Conservation (phyloP, 1,140 invertebrate species). For the Proctacanthus coquilletti region DNA sequence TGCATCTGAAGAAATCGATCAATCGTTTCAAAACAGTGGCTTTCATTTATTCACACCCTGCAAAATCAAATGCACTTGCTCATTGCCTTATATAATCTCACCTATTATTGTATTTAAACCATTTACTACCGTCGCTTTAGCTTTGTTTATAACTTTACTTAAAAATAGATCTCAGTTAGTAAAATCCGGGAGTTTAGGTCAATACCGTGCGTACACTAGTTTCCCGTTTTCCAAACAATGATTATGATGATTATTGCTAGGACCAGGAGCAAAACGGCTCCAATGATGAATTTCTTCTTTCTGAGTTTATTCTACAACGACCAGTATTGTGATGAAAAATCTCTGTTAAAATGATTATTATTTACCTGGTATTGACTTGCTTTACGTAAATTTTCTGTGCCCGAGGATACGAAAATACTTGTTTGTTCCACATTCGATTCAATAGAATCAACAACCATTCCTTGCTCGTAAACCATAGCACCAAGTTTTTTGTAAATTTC, state of each 20-base stretch:
- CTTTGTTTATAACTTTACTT: too few species aligned
- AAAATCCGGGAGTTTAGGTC: too few species aligned
- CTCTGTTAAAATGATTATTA: slow-evolving; percentile 12
- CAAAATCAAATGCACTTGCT: too few species aligned
- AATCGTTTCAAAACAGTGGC: too few species aligned
- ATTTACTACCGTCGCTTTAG: too few species aligned
- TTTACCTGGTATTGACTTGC: slow-evolving; percentile 63
- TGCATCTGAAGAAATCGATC: too few species aligned
- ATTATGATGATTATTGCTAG: slow-evolving; percentile 48
- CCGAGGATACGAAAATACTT: slow-evolving; percentile 71
- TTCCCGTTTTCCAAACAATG: too few species aligned
- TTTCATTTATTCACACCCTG: too few species aligned
- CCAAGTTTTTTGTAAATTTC: slow-evolving; percentile 98
- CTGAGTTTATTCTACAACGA: slow-evolving; percentile 60
- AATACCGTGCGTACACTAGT: too few species aligned
- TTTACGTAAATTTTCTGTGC: slow-evolving; percentile 59
- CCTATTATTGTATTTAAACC: too few species aligned
- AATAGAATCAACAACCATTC: slow-evolving; percentile 91
- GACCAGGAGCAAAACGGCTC: slow-evolving; percentile 47
- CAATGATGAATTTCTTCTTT: slow-evolving; percentile 69
- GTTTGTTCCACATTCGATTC: slow-evolving; percentile 89
- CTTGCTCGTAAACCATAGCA: slow-evolving; percentile 91
- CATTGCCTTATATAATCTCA: too few species aligned
- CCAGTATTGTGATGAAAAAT: slow-evolving; percentile 5
- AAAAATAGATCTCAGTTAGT: too few species aligned